These are phyloP conservation scores for Apotomis capreana DNA, from an alignment of 2,888 invertebrate species.

Conservation along the genomic window DNA sequence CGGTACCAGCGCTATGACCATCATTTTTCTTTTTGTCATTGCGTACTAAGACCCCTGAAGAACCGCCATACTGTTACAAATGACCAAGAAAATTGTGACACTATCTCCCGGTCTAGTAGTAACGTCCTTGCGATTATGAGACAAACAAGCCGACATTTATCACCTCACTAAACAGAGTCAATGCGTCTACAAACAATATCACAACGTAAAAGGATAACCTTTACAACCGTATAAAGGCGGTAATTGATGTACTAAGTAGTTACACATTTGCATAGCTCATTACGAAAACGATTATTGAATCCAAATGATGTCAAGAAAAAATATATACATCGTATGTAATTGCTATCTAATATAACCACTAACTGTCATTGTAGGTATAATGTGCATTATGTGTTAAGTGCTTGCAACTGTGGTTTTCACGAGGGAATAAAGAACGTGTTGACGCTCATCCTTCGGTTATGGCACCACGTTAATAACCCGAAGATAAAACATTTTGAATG, in stretches of 20 bases:
- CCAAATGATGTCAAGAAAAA: no score
- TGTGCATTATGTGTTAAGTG: no score
- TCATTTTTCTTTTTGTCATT: no score
- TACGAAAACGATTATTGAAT: no score
- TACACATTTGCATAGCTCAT: neutral
- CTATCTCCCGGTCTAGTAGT: no score
- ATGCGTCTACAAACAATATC: conserved; percentile 31
- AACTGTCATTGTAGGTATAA: no score
- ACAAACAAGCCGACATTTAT: conserved; percentile 47
- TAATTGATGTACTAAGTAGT: conserved; percentile 13
- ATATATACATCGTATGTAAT: no score
- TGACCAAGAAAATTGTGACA: no score
- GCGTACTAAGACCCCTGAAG: no score
- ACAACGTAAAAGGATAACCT: conserved; percentile 24
- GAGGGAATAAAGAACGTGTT: neutral
- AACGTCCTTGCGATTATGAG: conserved; percentile 61
- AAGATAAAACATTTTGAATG: conserved; percentile 56
- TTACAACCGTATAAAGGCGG: conserved; percentile 19
- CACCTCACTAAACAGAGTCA: conserved; percentile 37
- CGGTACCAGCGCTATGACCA: no score
- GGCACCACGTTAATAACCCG: conserved; percentile 51
- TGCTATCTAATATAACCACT: no score
- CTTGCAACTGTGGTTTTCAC: neutral
- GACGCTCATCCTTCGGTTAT: conserved; percentile 30
- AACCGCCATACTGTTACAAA: no score